These are phyloP conservation scores for Ferrisia virgata DNA, from an alignment of 2,888 invertebrate genomes.

Conservation along the genomic window DNA sequence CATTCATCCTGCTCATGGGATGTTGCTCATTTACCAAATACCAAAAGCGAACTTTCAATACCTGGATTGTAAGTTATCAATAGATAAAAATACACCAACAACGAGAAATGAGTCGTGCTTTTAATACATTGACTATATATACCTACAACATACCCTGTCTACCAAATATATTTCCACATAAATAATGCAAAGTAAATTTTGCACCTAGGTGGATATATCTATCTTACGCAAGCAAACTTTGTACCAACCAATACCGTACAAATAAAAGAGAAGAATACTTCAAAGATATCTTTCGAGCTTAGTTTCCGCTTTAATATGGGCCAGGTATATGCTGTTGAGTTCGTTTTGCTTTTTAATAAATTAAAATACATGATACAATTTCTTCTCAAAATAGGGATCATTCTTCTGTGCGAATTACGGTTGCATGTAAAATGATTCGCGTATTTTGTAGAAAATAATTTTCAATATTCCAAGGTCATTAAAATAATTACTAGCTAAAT, in stretches of 20 bases:
- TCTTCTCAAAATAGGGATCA: background rate
- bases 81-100: background rate
- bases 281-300: background rate
- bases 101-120: background rate
- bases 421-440: no score
- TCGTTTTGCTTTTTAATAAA: background rate
- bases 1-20: background rate
- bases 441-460: no score
- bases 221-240: background rate
- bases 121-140: no score
- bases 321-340: background rate
- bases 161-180: no score
- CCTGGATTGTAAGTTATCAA: background rate
- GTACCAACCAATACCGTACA: background rate
- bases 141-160: background rate
- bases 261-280: background rate
- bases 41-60: background rate
- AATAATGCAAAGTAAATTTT: background rate
- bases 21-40: background rate
- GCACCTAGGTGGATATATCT: background rate
- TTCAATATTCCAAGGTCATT: no score
- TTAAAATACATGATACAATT: background rate
- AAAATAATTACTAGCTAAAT: no score
- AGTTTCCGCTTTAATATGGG: background rate
- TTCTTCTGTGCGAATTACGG: background rate